phyloP scores from a whole-genome alignment of 2,888 invertebrate species.

The Notodonta ziczac region DNA sequence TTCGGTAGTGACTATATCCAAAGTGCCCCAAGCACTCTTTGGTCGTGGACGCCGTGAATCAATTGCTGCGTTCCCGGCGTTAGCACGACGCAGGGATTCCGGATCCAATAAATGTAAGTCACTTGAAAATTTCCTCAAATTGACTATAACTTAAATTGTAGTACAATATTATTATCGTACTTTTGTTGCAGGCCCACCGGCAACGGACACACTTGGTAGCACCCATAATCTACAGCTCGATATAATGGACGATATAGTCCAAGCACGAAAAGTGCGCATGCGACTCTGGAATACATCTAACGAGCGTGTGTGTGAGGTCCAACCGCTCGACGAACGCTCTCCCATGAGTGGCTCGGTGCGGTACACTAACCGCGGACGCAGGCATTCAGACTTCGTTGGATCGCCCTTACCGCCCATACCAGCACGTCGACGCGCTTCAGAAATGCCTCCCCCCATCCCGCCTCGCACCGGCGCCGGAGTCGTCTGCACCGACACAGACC shows the following conservation, averaged over 20 bases:
- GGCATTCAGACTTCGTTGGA: conserved; percentile 90
- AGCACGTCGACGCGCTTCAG: conserved; percentile 88
- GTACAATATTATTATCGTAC: conserved; percentile 8
- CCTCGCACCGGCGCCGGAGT: conserved; percentile 84
- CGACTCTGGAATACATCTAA: conserved; percentile 93
- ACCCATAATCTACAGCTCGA: conserved; percentile 93
- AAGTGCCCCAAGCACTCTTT: conserved; percentile 90
- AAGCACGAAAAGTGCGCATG: conserved; percentile 92
- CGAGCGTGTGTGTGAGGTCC: conserved; percentile 92
- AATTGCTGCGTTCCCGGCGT: conserved; percentile 90
- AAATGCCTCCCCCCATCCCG: conserved; percentile 86
- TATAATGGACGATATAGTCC: conserved; percentile 95
- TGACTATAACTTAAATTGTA: no score
- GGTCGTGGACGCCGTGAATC: conserved; percentile 92
- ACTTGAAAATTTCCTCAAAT: not conserved
- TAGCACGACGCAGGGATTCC: conserved; percentile 76
- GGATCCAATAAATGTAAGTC: conserved; percentile 75
- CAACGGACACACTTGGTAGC: conserved; percentile 89
- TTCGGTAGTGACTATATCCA: conserved; percentile 94
- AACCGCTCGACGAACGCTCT: conserved; percentile 89
- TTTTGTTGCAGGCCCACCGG: conserved; percentile 85
- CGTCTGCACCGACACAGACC: conserved; percentile 92
- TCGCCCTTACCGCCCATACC: conserved; percentile 86
- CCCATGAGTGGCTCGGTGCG: conserved; percentile 80
- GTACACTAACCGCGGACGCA: conserved; percentile 86